Evolutionary conservation across 2,113 vertebrate species (phyloP).

Genomic region (Hydrochoerus hydrochaeris): DNA sequence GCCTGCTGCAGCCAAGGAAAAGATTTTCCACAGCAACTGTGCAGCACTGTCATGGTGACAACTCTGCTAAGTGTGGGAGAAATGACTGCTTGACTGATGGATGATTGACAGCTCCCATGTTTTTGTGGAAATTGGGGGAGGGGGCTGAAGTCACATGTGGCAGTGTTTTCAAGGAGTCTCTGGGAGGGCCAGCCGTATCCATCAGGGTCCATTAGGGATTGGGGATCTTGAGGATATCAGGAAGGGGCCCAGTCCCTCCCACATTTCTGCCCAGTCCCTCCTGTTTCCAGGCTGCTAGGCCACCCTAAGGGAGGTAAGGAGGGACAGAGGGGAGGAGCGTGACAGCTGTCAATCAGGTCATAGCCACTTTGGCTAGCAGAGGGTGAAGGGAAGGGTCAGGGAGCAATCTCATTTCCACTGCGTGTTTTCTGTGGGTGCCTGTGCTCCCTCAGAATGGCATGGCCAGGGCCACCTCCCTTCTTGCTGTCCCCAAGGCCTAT

Average conservation of each 20-base stretch:
- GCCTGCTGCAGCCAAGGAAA: background rate
- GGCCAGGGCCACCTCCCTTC: background rate
- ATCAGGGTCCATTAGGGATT: background rate
- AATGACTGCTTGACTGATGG: background rate
- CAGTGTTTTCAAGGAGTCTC: background rate
- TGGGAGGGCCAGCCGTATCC: background rate
- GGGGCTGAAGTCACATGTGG: background rate
- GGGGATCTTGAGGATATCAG: background rate
- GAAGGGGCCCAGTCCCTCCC: background rate
- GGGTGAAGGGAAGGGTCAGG: background rate
- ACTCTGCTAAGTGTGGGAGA: background rate
- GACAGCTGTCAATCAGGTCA: background rate
- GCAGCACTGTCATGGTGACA: background rate
- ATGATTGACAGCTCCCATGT: background rate
- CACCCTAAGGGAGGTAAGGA: background rate
- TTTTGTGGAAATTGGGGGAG: background rate
- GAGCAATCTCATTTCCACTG: background rate
- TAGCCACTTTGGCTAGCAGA: background rate
- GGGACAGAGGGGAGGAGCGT: background rate
- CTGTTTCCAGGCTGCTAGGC: background rate
- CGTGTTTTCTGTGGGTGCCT: rapidly evolving
- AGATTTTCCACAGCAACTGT: too few species aligned
- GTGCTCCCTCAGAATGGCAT: rapidly evolving
- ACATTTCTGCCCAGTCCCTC: background rate
- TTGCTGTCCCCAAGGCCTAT: background rate